Evolutionary conservation across 2,888 invertebrate species (phyloP).

Genomic region (Sinohyriopsis cumingii): DNA sequence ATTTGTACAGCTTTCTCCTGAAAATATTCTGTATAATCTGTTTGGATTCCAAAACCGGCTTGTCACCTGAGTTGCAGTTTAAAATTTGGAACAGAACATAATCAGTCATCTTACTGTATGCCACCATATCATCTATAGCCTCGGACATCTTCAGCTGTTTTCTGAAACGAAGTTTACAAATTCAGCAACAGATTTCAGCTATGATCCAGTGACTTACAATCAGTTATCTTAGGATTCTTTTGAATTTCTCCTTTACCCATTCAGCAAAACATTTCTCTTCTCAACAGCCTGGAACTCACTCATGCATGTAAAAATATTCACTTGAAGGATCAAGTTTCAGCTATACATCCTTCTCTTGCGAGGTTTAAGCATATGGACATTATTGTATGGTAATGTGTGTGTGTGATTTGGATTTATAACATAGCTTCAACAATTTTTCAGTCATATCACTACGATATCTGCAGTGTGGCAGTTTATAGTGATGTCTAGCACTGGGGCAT

Average conservation of each 20-base stretch:
- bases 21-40: slow-evolving; percentile 47
- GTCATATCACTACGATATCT: too few species aligned
- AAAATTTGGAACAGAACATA: slow-evolving; percentile 48
- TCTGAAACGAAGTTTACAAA: slow-evolving; percentile 19
- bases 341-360: too few species aligned
- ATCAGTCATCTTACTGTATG: slow-evolving; percentile 58
- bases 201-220: not conserved
- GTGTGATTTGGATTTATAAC: too few species aligned
- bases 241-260: not conserved
- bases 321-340: too few species aligned
- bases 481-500: too few species aligned
- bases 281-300: not conserved
- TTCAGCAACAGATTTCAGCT: not conserved
- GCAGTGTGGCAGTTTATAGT: too few species aligned
- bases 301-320: not conserved
- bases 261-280: not conserved
- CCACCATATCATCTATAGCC: slow-evolving; percentile 55
- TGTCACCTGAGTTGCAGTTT: slow-evolving; percentile 23
- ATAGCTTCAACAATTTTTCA: too few species aligned
- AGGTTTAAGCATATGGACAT: too few species aligned
- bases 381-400: too few species aligned
- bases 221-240: not conserved
- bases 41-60: slow-evolving; percentile 39
- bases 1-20: slow-evolving; percentile 49
- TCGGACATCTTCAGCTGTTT: slow-evolving; percentile 43